A percentile compares a stretch with the other conserved stretches of the same genome.
These are phyloP conservation scores for Vultur gryphus DNA, from an alignment of 2,797 vertebrate species.

Conservation along the genomic window DNA sequence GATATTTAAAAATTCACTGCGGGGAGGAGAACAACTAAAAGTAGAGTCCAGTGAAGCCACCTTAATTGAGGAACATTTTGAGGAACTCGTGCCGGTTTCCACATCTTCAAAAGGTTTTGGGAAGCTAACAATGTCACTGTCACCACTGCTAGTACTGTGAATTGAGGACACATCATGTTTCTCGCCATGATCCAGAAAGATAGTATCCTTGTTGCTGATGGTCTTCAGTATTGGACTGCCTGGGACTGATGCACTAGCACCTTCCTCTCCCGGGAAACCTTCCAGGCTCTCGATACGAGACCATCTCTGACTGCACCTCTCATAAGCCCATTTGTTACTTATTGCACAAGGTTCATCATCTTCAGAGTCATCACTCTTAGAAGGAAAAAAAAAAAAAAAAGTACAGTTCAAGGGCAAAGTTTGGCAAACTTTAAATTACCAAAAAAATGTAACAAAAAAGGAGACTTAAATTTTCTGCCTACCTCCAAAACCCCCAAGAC, in stretches of 20 bases:
- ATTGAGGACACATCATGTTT: conserved; percentile 76
- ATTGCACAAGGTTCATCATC: conserved; percentile 85
- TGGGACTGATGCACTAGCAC: conserved; percentile 1
- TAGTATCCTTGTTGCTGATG: conserved; percentile 7
- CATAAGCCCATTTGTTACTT: conserved; percentile 84
- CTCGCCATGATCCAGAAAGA: conserved; percentile 58
- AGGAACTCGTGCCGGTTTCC: conserved; percentile 75
- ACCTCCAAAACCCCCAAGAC: background rate
- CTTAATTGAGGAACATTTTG: conserved; percentile 75
- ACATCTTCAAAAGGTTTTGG: conserved; percentile 60
- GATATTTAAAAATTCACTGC: conserved; percentile 53
- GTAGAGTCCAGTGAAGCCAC: conserved; percentile 66
- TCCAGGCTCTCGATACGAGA: conserved; percentile 67
- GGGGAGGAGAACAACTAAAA: conserved; percentile 72
- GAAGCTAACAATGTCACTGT: conserved; percentile 73
- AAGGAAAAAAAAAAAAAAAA: background rate
- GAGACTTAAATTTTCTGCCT: background rate
- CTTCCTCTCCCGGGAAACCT: background rate
- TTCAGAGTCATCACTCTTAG: conserved; percentile 77
- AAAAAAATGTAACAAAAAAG: background rate
- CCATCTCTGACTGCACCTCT: conserved; percentile 77
- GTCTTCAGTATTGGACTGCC: conserved; percentile 50
- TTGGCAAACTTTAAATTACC: background rate
- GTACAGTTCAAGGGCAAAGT: background rate
- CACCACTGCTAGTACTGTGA: conserved; percentile 81